phyloP scores from a whole-genome alignment of 2,797 vertebrate species.

The Dicrostonyx torquatus region DNA sequence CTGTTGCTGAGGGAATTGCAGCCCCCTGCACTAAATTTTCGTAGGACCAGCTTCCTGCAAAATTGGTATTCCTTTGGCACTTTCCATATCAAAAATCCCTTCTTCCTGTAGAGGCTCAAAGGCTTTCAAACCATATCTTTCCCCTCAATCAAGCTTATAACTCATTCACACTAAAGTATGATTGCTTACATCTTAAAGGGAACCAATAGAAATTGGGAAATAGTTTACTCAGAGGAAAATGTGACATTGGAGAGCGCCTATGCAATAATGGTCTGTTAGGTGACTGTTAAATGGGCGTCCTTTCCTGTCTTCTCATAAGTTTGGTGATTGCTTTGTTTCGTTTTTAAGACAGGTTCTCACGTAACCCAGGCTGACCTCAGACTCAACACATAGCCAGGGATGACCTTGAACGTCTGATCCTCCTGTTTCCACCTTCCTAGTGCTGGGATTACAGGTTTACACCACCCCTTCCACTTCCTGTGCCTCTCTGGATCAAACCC shows the following conservation, averaged over 20 bases:
- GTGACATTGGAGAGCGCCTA: constrained; percentile 25
- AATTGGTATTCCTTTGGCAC: constrained; percentile 48
- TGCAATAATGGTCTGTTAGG: background rate
- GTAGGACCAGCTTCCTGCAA: constrained; percentile 53
- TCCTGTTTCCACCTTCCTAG: background rate
- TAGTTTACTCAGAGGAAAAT: constrained; percentile 54
- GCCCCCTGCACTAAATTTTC: constrained; percentile 61
- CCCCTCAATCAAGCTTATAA: constrained; percentile 41
- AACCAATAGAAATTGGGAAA: background rate
- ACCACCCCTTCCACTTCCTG: background rate
- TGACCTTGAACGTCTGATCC: background rate
- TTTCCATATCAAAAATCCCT: constrained; percentile 36
- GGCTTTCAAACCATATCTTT: constrained; percentile 40
- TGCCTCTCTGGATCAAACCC: background rate
- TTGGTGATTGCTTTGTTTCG: background rate
- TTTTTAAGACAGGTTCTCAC: background rate
- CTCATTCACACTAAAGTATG: constrained; percentile 70
- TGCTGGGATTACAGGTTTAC: too few relatives aligned
- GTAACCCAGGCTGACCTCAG: background rate
- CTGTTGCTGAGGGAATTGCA: constrained; percentile 63
- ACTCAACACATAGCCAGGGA: background rate
- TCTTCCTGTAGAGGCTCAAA: constrained; percentile 12
- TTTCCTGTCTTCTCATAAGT: constrained; percentile 35
- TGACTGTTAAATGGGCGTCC: background rate
- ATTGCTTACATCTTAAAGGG: constrained; percentile 65